phyloP scores from a whole-genome alignment of 1,140 invertebrate species.

The Prorops nasuta region DNA sequence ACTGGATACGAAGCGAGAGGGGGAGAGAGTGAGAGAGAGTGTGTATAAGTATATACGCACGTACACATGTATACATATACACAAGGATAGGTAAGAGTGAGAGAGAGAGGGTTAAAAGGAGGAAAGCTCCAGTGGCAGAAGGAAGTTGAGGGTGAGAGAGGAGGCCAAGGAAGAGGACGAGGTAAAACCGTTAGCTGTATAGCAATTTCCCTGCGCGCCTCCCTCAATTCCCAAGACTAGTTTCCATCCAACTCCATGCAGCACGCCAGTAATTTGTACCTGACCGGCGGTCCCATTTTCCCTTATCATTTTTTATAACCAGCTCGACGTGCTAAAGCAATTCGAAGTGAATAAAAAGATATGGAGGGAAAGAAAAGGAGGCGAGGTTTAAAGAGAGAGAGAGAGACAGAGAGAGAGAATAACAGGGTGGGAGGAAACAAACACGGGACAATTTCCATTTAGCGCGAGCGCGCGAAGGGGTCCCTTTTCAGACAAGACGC shows the following conservation, averaged over 20 bases:
- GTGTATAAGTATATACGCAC: background rate
- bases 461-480: too few species aligned
- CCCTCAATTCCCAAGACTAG: constrained; percentile 42
- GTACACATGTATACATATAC: background rate
- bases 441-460: too few species aligned
- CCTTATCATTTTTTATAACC: constrained; percentile 14
- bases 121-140: background rate
- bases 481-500: too few species aligned
- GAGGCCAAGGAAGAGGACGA: constrained; percentile 14
- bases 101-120: background rate
- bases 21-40: constrained; percentile 2
- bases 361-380: background rate
- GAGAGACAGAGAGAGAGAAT: too few species aligned
- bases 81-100: background rate
- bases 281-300: constrained; percentile 21
- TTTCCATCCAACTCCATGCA: constrained; percentile 35
- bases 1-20: background rate
- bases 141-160: background rate
- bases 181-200: constrained; percentile 30
- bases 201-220: constrained; percentile 34
- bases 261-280: constrained; percentile 37
- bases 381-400: background rate
- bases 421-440: background rate
- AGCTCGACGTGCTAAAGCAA: constrained; percentile 6
- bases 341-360: background rate